Evolutionary conservation across 2,797 vertebrate genomes (phyloP).

Genomic region (Cyprinodon diabolis): DNA sequence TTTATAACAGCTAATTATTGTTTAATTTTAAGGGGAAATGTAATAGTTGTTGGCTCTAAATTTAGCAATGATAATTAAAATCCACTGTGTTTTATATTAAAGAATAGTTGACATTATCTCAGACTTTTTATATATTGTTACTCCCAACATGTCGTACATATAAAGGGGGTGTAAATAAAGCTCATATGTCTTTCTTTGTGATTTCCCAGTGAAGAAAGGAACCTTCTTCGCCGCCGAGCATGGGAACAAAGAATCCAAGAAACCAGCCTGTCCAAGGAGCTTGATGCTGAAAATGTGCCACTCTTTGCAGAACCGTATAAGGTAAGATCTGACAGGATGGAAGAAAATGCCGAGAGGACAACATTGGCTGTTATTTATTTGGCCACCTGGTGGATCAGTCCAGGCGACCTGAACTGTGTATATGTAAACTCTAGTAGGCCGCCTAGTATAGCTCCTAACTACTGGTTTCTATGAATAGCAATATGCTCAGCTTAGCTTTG

Average conservation of each 20-base stretch:
- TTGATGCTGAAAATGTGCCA: slow-evolving; percentile 80
- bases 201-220: slow-evolving; percentile 87
- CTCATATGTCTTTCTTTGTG: slow-evolving; percentile 18
- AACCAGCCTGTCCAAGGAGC: slow-evolving; percentile 83
- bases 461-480: slow-evolving; percentile 4
- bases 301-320: slow-evolving; percentile 96
- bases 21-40: not conserved
- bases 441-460: not conserved
- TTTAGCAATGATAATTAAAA: not conserved
- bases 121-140: not conserved
- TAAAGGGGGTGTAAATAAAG: slow-evolving; percentile 6
- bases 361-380: not conserved
- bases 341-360: not conserved
- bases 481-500: not conserved
- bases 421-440: not conserved
- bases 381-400: not conserved
- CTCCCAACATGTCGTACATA: not conserved
- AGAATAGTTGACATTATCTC: not conserved
- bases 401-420: not conserved
- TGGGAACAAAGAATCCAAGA: slow-evolving; percentile 91
- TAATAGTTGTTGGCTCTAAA: not conserved
- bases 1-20: not conserved
- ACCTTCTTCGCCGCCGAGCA: slow-evolving; percentile 90
- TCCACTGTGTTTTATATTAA: not conserved
- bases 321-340: slow-evolving; percentile 73